A percentile compares a stretch with the other conserved stretches of the same genome.
Evolutionary conservation across 2,888 invertebrate species (phyloP).

Genomic region (Drosophila histrio): DNA sequence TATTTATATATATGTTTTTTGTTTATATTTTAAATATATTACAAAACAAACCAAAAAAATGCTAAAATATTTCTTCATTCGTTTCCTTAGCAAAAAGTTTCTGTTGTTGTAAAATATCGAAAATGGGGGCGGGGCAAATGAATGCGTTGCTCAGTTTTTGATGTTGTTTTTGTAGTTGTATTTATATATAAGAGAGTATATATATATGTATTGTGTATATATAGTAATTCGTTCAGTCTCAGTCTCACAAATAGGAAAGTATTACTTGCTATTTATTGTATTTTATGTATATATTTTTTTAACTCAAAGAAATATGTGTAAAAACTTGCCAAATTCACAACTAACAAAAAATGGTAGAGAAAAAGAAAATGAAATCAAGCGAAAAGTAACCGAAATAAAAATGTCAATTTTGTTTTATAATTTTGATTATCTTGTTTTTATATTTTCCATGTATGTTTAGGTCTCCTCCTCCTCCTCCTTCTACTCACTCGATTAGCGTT

Average conservation of each 20-base stretch:
- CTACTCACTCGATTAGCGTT: conserved; percentile 22
- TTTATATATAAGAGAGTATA: conserved; percentile 7
- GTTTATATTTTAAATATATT: conserved; percentile 49
- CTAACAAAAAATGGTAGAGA: conserved; percentile 51
- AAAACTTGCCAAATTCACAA: conserved; percentile 41
- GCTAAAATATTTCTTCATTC: conserved; percentile 21
- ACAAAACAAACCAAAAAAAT: conserved; percentile 50
- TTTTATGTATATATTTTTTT: not conserved
- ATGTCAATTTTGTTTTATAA: conserved; percentile 65
- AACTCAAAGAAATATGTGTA: not conserved
- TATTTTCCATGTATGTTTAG: conserved; percentile 78
- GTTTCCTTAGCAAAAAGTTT: not conserved
- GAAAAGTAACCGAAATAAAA: conserved; percentile 54
- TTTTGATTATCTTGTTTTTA: conserved; percentile 79
- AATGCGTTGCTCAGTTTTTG: conserved; percentile 23
- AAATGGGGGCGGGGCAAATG: conserved; percentile 45
- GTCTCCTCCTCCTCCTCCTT: conserved; percentile 47
- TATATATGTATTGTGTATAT: conserved; percentile 15
- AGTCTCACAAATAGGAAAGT: conserved; percentile 79
- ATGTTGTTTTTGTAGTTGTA: conserved; percentile 5
- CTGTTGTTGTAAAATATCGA: conserved; percentile 47
- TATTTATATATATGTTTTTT: conserved; percentile 29
- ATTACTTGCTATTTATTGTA: conserved; percentile 51
- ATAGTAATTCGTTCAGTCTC: conserved; percentile 67
- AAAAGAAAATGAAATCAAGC: conserved; percentile 24